These are phyloP conservation scores for Mus caroli DNA, from an alignment of 2,797 vertebrate species.

Conservation along the genomic window DNA sequence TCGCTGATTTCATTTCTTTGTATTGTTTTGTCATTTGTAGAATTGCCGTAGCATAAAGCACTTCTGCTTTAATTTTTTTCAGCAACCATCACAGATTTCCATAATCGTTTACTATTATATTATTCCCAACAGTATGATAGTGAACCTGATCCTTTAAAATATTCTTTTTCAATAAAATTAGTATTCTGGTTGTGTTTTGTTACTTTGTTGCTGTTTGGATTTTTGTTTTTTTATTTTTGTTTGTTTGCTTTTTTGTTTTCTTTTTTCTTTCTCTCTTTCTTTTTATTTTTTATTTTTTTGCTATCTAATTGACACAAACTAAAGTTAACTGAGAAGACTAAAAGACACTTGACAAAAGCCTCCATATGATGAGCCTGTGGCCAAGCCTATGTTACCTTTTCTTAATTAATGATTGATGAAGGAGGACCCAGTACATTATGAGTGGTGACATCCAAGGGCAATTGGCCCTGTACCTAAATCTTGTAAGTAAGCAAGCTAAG, in stretches of 20 bases:
- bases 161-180: neutral
- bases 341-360: neutral
- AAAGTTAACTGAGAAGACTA: too few relatives aligned
- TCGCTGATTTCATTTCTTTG: neutral
- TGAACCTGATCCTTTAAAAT: neutral
- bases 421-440: neutral
- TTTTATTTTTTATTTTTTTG: neutral
- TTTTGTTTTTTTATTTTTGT: too few relatives aligned
- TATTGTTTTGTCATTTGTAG: neutral
- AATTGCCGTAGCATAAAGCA: neutral
- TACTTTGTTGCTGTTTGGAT: neutral
- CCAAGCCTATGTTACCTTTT: neutral
- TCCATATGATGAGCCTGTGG: neutral
- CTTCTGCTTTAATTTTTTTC: neutral
- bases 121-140: neutral
- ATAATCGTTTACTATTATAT: neutral
- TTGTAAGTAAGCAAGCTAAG: neutral
- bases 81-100: neutral
- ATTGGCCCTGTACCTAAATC: too few relatives aligned
- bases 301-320: neutral
- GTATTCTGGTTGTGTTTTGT: neutral
- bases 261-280: too few relatives aligned
- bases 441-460: fast-evolving
- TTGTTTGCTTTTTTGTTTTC: neutral
- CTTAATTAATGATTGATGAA: neutral